Base-by-base conservation (phyloP, 2,113 vertebrate species). In the Nicator chloris region DNA sequence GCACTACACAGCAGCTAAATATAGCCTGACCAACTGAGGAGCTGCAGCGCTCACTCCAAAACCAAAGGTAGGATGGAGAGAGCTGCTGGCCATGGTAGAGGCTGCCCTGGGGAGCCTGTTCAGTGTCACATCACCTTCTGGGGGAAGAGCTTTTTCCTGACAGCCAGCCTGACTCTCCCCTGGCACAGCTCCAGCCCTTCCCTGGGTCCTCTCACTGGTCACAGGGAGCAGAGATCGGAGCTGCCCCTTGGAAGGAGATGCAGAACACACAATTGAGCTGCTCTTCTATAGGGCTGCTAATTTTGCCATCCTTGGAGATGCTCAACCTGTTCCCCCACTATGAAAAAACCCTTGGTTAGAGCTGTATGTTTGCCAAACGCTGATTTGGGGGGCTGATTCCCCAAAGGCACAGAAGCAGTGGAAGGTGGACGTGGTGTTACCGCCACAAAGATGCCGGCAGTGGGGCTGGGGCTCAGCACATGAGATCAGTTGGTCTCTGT, bases 1-100 rank as follows among this genome's bases (percentile, higher is more conserved):
- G 96, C 86, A 53, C 89, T 70, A 35, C 86, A 85, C 26, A 18
- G 72, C 73, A 92, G 86, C 86, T 97, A 97, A 97, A 97, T 88
- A 96, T 87, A 98, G 87, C 54, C 40, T 9, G 65, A 61, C 45
- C 5, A 23, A 82, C 70, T 78, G 96, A 77, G 10, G 21, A 92
- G 77, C 65, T 7, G 3, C 57, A 40, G 66, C 2, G 4, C 82
- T 70, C 15, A 1, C 59, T 91, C 72, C 26, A 42, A 70, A 91
- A 27, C 8, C 56, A 56, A 26, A 56, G 56, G 40, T 2, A 47
- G 69, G 70, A 26, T 13, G 15, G 35, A 57, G 28, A 24, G 28
- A 77, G 42, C 61, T 13, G 7, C 68, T 27, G 47, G 26, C 71
- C 44, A 47, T 0, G 3, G 16, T 6, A 39, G 45, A 63, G 23